Percentiles rank a stretch among this genome's conserved stretches.
These are phyloP conservation scores for Staurois parvus DNA, from an alignment of 2,797 vertebrate genomes.

Conservation along the genomic window DNA sequence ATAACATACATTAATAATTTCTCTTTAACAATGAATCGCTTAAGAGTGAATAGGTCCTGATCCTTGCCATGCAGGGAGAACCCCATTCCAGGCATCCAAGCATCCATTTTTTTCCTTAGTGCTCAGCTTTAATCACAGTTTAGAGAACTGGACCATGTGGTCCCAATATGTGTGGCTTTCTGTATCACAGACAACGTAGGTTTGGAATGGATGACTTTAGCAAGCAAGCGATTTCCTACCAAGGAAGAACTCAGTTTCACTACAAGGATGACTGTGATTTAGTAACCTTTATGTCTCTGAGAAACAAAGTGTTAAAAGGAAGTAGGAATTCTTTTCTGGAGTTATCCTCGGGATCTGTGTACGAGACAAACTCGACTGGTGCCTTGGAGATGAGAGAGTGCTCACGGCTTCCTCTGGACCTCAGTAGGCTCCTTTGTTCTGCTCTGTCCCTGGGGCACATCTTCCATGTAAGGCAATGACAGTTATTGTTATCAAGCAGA, in stretches of 20 bases:
- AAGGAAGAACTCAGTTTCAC: neutral
- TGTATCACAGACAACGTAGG: neutral
- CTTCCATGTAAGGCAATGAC: constrained; percentile 74
- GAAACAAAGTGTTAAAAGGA: constrained; percentile 62
- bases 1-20: no score
- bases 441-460: constrained; percentile 71
- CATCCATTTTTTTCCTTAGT: neutral
- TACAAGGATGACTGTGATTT: neutral
- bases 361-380: constrained; percentile 78
- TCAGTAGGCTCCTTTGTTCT: constrained; percentile 79
- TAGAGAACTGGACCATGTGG: neutral
- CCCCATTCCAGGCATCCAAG: neutral
- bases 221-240: constrained; percentile 25
- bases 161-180: constrained; percentile 30
- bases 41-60: no score
- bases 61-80: neutral
- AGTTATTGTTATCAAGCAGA: constrained; percentile 78
- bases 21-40: no score
- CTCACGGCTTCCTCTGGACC: constrained; percentile 63
- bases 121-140: neutral
- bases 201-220: constrained; percentile 17
- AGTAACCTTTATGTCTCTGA: constrained; percentile 17
- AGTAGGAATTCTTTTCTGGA: constrained; percentile 68
- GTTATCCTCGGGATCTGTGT: constrained; percentile 68
- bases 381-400: constrained; percentile 74